These are phyloP conservation scores for Cyprinodon brontotheroides DNA, from an alignment of 2,113 vertebrate genomes.

Conservation along the genomic window DNA sequence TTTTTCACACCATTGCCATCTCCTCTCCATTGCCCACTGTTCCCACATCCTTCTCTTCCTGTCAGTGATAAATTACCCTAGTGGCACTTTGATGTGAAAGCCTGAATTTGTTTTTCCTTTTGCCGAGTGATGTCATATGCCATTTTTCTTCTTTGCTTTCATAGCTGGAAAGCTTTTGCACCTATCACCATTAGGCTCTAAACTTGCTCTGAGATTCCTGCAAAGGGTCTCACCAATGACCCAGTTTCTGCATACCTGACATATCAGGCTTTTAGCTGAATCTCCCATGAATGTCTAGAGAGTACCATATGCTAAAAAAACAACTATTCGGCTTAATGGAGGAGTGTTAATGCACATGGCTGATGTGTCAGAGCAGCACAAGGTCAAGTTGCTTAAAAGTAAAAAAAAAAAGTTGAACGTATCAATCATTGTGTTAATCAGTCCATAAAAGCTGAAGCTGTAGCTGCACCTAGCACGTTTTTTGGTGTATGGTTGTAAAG, in stretches of 20 bases:
- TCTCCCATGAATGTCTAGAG: slow-evolving; percentile 53
- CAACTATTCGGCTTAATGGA: background rate
- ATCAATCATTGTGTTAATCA: slow-evolving; percentile 33
- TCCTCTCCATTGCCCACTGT: background rate
- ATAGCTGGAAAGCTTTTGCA: slow-evolving; percentile 58
- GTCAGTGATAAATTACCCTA: slow-evolving; percentile 47
- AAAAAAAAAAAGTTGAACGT: slow-evolving; percentile 28
- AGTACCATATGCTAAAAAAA: background rate
- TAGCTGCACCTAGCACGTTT: background rate
- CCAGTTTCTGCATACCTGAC: slow-evolving; percentile 40
- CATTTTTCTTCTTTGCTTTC: slow-evolving; percentile 58
- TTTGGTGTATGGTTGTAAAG: background rate
- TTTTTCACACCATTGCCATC: slow-evolving; percentile 29
- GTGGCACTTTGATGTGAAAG: slow-evolving; percentile 53
- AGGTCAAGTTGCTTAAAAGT: slow-evolving; percentile 39
- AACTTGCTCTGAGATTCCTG: slow-evolving; percentile 38
- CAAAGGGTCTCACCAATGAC: slow-evolving; percentile 25
- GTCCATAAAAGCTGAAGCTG: background rate
- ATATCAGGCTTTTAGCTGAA: slow-evolving; percentile 54
- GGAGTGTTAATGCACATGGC: background rate
- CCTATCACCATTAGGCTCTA: slow-evolving; percentile 31
- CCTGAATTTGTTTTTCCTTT: slow-evolving; percentile 51
- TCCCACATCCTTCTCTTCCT: slow-evolving; percentile 14
- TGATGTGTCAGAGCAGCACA: slow-evolving; percentile 14
- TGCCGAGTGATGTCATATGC: slow-evolving; percentile 56